Conservation (phyloP, 2,797 vertebrate genomes). For the Distichodus sexfasciatus region DNA sequence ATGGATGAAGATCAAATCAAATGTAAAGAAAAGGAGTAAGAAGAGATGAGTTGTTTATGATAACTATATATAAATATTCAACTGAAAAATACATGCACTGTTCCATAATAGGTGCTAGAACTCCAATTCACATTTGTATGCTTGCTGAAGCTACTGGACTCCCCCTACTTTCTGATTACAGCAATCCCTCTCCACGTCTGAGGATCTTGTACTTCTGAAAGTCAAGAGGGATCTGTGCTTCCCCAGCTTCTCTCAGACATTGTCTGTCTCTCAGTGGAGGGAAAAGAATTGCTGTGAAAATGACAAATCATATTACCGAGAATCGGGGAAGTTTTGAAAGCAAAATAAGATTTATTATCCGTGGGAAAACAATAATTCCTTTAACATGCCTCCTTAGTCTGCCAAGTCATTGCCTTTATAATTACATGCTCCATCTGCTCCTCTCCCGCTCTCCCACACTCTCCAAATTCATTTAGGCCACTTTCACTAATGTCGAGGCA, state of each 20-base stretch:
- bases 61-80: too few species aligned
- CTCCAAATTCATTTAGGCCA: slow-evolving; percentile 53
- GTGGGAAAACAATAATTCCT: slow-evolving; percentile 47
- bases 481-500: slow-evolving; percentile 42
- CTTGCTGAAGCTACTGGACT: not conserved
- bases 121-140: too few species aligned
- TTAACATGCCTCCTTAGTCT: slow-evolving; percentile 46
- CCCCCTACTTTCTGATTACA: not conserved
- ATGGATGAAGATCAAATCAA: too few species aligned
- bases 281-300: slow-evolving; percentile 25
- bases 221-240: slow-evolving; percentile 12
- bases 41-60: not conserved
- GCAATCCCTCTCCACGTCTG: slow-evolving; percentile 4
- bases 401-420: slow-evolving; percentile 51
- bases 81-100: too few species aligned
- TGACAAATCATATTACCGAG: slow-evolving; percentile 33
- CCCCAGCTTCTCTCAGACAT: slow-evolving; percentile 8
- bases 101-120: too few species aligned
- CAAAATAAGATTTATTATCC: slow-evolving; percentile 40
- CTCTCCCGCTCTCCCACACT: not conserved
- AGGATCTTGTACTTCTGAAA: not conserved
- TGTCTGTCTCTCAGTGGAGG: slow-evolving; percentile 13
- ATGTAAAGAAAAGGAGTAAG: too few species aligned
- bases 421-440: slow-evolving; percentile 48
- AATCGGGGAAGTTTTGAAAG: slow-evolving; percentile 28